Evolutionary conservation across 2,113 vertebrate species (phyloP).

Genomic region (Silurus meridionalis): DNA sequence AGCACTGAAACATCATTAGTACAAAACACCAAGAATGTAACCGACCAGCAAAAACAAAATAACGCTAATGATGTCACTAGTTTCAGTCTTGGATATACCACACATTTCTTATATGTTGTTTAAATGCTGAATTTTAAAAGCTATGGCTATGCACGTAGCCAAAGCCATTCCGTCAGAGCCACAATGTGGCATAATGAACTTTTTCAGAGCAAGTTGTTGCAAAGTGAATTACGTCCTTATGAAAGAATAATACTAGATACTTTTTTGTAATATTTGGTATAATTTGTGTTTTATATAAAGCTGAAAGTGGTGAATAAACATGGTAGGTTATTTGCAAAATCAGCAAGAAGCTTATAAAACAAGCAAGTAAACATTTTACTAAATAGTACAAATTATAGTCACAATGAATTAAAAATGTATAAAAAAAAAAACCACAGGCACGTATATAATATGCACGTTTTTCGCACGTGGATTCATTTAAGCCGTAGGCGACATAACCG

Average conservation of each 20-base stretch:
- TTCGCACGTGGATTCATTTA: not conserved
- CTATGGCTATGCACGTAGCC: not conserved
- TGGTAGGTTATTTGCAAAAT: not conserved
- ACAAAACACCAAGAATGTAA: not conserved
- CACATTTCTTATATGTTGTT: not conserved
- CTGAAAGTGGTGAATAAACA: not conserved
- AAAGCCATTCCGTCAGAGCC: too few species aligned
- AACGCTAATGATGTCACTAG: not conserved
- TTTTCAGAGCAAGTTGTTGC: too few species aligned
- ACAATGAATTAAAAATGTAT: not conserved
- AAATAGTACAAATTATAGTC: not conserved
- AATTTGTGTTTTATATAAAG: not conserved
- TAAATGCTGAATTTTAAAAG: not conserved
- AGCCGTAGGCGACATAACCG: not conserved
- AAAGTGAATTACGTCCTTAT: not conserved
- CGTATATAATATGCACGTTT: not conserved
- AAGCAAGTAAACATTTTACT: not conserved
- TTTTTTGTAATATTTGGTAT: not conserved
- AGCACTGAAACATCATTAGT: not conserved
- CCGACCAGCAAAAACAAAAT: not conserved
- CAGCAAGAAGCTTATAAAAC: not conserved
- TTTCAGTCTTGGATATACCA: not conserved
- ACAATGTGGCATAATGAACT: not conserved
- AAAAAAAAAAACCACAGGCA: not conserved
- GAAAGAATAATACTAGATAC: not conserved